Conservation (phyloP, 2,113 vertebrate species). For the Synodontis membranacea region DNA sequence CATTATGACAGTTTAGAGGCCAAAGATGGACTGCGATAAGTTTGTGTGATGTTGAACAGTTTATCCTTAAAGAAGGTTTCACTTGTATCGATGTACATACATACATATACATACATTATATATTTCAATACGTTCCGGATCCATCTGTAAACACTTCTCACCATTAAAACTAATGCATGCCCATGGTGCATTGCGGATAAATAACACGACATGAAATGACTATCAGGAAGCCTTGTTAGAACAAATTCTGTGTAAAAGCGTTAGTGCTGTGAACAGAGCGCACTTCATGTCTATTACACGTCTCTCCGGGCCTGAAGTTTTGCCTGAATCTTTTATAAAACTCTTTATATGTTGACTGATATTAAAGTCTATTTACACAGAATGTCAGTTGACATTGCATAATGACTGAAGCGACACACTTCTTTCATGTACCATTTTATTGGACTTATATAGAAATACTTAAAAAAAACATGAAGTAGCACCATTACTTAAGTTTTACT, state of each 20-base stretch:
- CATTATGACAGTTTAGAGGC: neutral
- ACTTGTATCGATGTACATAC: neutral
- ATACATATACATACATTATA: too few relatives aligned
- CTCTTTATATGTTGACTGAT: too few relatives aligned
- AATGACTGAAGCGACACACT: slow-evolving; percentile 65
- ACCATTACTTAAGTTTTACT: slow-evolving; percentile 99
- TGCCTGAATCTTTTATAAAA: neutral
- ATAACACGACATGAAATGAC: neutral
- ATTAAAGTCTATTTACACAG: neutral
- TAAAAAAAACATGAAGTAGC: slow-evolving; percentile 99
- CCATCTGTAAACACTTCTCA: neutral
- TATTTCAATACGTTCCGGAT: neutral
- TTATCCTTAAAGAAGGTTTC: neutral
- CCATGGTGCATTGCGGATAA: neutral
- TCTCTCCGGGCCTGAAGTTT: neutral
- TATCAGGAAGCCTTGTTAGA: neutral
- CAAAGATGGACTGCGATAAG: neutral
- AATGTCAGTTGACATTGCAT: neutral
- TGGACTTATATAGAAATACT: slow-evolving; percentile 99
- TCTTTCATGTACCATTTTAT: slow-evolving; percentile 90
- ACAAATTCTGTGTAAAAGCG: neutral
- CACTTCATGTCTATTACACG: neutral
- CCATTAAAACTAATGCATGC: neutral
- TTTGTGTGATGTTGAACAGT: neutral
- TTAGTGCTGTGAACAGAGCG: too few relatives aligned